A percentile compares a stretch with the other conserved stretches of the same genome.
phyloP scores from a whole-genome alignment of 2,797 vertebrate species.

The Eulemur coronatus region DNA sequence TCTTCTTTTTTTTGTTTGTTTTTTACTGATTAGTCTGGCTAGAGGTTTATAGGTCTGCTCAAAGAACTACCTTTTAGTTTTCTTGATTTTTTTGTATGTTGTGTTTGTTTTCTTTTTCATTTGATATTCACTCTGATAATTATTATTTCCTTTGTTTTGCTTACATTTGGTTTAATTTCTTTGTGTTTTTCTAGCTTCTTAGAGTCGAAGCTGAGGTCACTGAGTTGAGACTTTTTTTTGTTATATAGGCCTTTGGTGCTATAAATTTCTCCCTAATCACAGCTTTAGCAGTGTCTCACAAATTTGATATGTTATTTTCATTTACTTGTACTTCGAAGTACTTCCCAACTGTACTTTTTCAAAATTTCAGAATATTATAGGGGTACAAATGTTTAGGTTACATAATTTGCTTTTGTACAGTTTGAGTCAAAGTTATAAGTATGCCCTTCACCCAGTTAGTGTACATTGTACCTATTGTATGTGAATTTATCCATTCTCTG shows the following conservation, averaged over 20 bases:
- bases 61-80: constrained; percentile 17
- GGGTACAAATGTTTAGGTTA: no score
- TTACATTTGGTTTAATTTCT: constrained; percentile 13
- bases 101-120: not conserved
- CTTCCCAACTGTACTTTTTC: not conserved
- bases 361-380: no score
- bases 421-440: no score
- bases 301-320: not conserved
- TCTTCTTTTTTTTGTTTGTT: not conserved
- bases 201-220: not conserved
- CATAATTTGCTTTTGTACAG: no score
- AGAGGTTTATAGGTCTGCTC: not conserved
- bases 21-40: not conserved
- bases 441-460: no score
- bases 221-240: not conserved
- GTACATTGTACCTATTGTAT: no score
- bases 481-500: no score
- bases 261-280: not conserved
- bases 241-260: not conserved
- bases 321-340: constrained; percentile 15
- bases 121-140: not conserved
- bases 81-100: not conserved
- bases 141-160: not conserved
- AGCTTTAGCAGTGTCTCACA: not conserved
- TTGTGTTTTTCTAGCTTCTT: not conserved